Evolutionary conservation across 2,888 invertebrate genomes (phyloP).

Genomic region (Herminia tarsipennalis): DNA sequence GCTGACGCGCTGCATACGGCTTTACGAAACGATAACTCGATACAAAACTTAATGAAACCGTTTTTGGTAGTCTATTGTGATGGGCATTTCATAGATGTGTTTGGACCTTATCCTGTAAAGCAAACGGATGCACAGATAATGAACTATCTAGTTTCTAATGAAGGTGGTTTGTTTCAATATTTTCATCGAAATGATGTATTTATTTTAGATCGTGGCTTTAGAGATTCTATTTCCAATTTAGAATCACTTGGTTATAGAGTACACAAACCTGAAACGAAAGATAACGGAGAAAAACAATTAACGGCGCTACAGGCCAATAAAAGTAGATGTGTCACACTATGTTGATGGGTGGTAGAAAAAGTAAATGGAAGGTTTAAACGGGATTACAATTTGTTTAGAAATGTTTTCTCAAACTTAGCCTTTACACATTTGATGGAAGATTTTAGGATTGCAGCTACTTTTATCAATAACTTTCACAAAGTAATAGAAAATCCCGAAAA

Average conservation of each 20-base stretch:
- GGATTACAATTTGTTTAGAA: too few relatives aligned
- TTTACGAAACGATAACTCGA: too few relatives aligned
- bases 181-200: neutral
- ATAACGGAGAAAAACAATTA: neutral
- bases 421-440: too few relatives aligned
- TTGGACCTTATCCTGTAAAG: neutral
- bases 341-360: neutral
- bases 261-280: neutral
- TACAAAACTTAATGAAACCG: neutral
- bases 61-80: slow-evolving; percentile 2
- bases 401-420: too few relatives aligned
- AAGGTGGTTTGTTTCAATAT: too few relatives aligned
- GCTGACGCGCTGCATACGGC: too few relatives aligned
- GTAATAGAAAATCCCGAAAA: neutral
- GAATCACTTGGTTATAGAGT: neutral
- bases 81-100: slow-evolving; percentile 1
- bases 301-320: neutral
- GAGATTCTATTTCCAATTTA: neutral
- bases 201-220: neutral
- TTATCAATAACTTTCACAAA: too few relatives aligned
- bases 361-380: neutral
- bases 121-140: neutral
- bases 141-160: too few relatives aligned
- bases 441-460: too few relatives aligned
- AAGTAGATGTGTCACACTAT: neutral